Conservation (phyloP, 2,888 invertebrate species). For the Eupithecia dodoneata region DNA sequence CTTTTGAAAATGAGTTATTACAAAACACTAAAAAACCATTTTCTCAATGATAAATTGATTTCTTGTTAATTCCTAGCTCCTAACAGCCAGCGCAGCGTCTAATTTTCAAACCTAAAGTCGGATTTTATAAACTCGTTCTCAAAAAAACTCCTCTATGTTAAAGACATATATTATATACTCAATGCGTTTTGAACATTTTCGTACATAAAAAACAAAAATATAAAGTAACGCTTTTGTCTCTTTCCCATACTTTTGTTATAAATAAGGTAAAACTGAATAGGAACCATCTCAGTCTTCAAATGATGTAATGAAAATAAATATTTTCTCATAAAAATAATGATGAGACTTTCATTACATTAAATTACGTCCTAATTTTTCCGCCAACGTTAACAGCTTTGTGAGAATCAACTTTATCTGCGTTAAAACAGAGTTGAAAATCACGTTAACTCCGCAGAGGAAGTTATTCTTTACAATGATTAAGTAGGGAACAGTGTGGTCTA, state of each 20-base stretch:
- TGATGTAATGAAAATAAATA: not conserved
- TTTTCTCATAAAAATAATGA: not conserved
- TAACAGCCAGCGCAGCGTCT: no score
- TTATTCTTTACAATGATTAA: not conserved
- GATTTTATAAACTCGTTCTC: no score
- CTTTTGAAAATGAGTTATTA: no score
- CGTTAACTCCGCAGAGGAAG: not conserved
- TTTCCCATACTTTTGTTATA: not conserved
- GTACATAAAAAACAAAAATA: no score
- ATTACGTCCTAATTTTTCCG: constrained; percentile 10
- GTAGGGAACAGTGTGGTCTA: not conserved
- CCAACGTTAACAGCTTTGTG: not conserved
- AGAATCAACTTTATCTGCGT: not conserved
- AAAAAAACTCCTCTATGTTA: no score
- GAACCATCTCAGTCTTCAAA: not conserved
- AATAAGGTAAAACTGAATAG: not conserved
- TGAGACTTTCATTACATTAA: constrained; percentile 2
- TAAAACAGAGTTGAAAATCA: not conserved
- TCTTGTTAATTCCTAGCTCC: no score
- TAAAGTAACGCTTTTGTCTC: no score
- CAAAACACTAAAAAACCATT: no score
- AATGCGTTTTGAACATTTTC: no score
- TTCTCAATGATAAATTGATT: no score
- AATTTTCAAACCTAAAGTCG: no score
- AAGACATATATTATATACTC: no score